Percentiles rank a stretch among this genome's conserved stretches.
phyloP scores from a whole-genome alignment of 2,888 invertebrate species.

The Eugnorisma glareosa region DNA sequence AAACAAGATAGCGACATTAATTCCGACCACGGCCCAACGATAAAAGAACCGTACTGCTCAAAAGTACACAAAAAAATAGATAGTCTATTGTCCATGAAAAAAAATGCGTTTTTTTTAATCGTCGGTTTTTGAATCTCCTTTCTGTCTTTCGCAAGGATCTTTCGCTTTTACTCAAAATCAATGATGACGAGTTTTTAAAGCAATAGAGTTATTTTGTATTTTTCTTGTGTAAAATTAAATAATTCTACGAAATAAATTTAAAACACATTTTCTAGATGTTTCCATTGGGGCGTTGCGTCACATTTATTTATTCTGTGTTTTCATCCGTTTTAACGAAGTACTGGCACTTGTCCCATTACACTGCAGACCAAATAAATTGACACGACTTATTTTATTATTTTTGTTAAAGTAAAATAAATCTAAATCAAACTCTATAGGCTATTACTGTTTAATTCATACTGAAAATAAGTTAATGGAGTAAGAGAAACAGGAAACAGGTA shows the following conservation, averaged over 20 bases:
- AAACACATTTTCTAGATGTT: constrained; percentile 72
- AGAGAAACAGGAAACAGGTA: background rate
- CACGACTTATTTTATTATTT: constrained; percentile 6
- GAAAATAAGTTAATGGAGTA: background rate
- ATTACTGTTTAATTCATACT: background rate
- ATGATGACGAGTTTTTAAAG: constrained; percentile 9
- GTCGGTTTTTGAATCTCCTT: background rate
- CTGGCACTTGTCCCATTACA: constrained; percentile 80
- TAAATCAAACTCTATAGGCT: background rate
- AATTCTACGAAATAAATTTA: constrained; percentile 28
- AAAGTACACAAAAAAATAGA: background rate
- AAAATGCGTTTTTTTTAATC: background rate
- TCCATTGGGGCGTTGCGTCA: constrained; percentile 76
- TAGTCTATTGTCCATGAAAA: too few relatives aligned
- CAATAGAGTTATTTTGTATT: background rate
- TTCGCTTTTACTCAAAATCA: constrained; percentile 30
- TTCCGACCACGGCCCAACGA: background rate
- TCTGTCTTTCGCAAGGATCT: background rate
- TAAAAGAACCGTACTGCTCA: background rate
- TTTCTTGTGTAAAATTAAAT: constrained; percentile 7
- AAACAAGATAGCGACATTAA: background rate
- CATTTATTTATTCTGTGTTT: constrained; percentile 67
- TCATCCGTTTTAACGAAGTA: constrained; percentile 73
- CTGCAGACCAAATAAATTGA: constrained; percentile 53
- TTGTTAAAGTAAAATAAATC: background rate